Evolutionary conservation across 2,888 invertebrate genomes (phyloP).

Genomic region (Hirtodrosophila cameraria): DNA sequence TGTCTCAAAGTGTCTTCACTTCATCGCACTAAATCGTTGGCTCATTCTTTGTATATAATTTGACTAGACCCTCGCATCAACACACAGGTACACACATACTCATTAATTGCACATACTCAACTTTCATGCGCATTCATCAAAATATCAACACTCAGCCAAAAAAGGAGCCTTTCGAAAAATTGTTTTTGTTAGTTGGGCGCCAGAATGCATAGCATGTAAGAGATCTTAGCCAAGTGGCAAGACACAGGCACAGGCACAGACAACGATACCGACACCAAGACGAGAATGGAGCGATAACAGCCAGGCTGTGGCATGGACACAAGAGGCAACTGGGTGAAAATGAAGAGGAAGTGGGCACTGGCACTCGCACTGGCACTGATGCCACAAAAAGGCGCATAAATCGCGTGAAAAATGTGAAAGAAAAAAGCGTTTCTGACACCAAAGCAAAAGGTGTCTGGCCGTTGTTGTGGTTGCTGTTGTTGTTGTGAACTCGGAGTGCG

Average conservation of each 20-base stretch:
- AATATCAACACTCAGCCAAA: conserved; percentile 65
- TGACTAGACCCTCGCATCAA: conserved; percentile 12
- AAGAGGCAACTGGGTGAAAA: conserved; percentile 38
- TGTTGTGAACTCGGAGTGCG: conserved; percentile 36
- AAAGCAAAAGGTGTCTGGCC: conserved; percentile 52
- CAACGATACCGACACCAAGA: background rate
- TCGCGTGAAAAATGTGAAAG: conserved; percentile 80
- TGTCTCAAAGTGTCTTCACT: background rate
- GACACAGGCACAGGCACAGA: conserved; percentile 19
- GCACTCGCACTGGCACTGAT: conserved; percentile 24
- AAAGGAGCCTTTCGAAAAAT: conserved; percentile 72
- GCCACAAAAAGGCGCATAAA: conserved; percentile 63
- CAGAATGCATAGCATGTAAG: conserved; percentile 62
- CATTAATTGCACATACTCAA: conserved; percentile 36
- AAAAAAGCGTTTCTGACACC: conserved; percentile 75
- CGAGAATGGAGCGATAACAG: conserved; percentile 41
- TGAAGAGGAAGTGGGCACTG: conserved; percentile 46
- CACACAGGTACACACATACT: conserved; percentile 3
- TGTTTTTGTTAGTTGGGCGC: conserved; percentile 36
- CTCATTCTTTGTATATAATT: conserved; percentile 9
- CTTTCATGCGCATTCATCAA: conserved; percentile 64
- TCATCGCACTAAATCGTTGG: conserved; percentile 30
- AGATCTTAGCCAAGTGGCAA: conserved; percentile 48
- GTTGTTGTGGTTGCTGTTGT: background rate
- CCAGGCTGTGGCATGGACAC: conserved; percentile 13